Base-by-base conservation (phyloP, 2,888 invertebrate species). In the Ornithoptera alexandrae region DNA sequence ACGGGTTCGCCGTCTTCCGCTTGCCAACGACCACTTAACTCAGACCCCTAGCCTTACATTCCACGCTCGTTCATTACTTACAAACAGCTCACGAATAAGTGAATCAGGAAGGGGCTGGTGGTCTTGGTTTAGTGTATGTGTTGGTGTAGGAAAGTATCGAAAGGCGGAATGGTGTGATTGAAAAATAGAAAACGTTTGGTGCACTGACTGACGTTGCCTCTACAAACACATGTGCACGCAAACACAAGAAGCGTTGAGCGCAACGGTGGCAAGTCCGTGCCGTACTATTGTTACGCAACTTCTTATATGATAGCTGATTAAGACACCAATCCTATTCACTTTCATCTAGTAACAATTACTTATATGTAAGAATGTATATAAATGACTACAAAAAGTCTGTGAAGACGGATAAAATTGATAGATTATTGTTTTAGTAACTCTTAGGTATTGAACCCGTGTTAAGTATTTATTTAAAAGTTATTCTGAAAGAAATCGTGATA, bases 71-170 rank as follows among this genome's bases (percentile, higher is more conserved):
- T 81, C 76, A 79, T 80, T 81, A 77, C 78, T 79, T 75, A 77
- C 74, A 72, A 77, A 72, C 72, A 75, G 73, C 73, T 71, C 74
- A 75, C 72, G 72, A 70, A 67, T 74, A 70, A 76, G 79, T 75
- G 82, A 76, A 83, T 78, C 72, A 78, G 73, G 77, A 80, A 42
- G 76, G 87, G 30, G 76, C 88, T 70, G 57, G 56, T 72, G 76
- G 77, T 58, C 71, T 74, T 86, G 85, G 89, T 79, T 75, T 69
- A 74, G 74, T 78, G 74, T 77, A 79, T 82, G 78, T 83, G 82
- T 86, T 86, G 84, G 84, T 86, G 81, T 85, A 90, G 84, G 87
- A 90, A 90, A 89, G 87, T 89, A 90, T 87, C 83, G 89, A 91
- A 90, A 90, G 87, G 89, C 88, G 89, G 89, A 91, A 90, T 86